Conservation (phyloP, 2,888 invertebrate genomes). For the Cosmorhoe ocellata region DNA sequence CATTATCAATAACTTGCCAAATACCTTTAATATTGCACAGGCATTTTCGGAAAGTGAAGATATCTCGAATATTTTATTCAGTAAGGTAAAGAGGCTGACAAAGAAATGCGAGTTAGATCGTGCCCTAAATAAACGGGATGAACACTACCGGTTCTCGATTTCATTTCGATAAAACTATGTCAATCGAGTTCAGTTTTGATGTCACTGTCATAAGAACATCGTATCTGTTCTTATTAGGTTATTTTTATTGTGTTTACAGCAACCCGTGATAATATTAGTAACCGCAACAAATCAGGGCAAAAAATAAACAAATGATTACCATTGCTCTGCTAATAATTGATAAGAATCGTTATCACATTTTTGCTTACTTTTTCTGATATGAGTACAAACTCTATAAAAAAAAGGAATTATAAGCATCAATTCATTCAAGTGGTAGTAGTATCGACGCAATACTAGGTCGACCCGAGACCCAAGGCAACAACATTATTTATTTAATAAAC, state of each 20-base stretch:
- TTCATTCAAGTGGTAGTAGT: conserved; percentile 41
- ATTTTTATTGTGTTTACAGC: no score
- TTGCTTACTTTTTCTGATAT: no score
- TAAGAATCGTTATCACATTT: no score
- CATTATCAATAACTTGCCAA: conserved; percentile 58
- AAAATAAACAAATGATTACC: no score
- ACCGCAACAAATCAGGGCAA: no score
- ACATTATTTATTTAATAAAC: conserved; percentile 77
- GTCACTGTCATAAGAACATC: no score
- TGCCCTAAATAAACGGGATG: conserved; percentile 68
- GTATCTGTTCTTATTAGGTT: no score
- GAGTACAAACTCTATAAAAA: no score
- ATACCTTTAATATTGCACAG: conserved; percentile 62
- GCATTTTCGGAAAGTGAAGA: conserved; percentile 59
- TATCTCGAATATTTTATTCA: conserved; percentile 78
- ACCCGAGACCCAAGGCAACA: conserved; percentile 48
- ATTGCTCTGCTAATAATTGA: no score
- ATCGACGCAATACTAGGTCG: conserved; percentile 44
- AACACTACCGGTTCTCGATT: conserved; percentile 45
- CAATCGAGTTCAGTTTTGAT: no score
- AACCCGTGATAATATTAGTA: no score
- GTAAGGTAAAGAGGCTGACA: conserved; percentile 75
- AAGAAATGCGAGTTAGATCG: conserved; percentile 76
- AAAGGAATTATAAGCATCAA: no score
- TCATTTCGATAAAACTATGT: conserved; percentile 4